phyloP scores from a whole-genome alignment of 2,888 invertebrate species.

The Pocota personata region DNA sequence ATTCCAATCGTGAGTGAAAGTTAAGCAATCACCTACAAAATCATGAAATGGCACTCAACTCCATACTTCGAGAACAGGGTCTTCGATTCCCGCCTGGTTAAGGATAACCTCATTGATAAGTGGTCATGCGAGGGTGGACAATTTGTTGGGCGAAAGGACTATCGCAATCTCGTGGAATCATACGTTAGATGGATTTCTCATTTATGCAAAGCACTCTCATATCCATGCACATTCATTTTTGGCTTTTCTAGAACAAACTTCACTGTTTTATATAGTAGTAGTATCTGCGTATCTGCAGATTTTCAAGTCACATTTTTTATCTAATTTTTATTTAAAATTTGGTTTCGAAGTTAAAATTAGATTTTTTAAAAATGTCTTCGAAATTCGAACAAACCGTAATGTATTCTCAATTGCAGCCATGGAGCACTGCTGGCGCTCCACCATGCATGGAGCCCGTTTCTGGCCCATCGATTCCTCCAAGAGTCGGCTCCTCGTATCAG shows the following conservation, averaged over 20 bases:
- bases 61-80: constrained; percentile 81
- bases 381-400: constrained; percentile 78
- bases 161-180: constrained; percentile 82
- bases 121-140: constrained; percentile 79
- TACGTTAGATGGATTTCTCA: constrained; percentile 78
- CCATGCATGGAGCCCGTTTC: constrained; percentile 87
- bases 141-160: constrained; percentile 80
- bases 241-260: constrained; percentile 23
- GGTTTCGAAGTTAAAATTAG: constrained; percentile 10
- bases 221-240: constrained; percentile 6
- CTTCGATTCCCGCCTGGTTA: constrained; percentile 82
- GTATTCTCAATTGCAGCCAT: constrained; percentile 89
- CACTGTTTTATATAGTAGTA: background rate
- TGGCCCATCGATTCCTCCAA: constrained; percentile 86
- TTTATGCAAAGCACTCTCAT: constrained; percentile 24
- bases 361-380: constrained; percentile 73
- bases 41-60: constrained; percentile 79
- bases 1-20: constrained; percentile 81
- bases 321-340: constrained; percentile 24
- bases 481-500: constrained; percentile 87
- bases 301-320: constrained; percentile 17
- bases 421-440: constrained; percentile 86
- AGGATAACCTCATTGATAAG: constrained; percentile 81
- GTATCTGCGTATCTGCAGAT: background rate
- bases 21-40: constrained; percentile 37